These are phyloP conservation scores for Glyphotaelius pellucidus DNA, from an alignment of 2,888 invertebrate genomes.

Conservation along the genomic window DNA sequence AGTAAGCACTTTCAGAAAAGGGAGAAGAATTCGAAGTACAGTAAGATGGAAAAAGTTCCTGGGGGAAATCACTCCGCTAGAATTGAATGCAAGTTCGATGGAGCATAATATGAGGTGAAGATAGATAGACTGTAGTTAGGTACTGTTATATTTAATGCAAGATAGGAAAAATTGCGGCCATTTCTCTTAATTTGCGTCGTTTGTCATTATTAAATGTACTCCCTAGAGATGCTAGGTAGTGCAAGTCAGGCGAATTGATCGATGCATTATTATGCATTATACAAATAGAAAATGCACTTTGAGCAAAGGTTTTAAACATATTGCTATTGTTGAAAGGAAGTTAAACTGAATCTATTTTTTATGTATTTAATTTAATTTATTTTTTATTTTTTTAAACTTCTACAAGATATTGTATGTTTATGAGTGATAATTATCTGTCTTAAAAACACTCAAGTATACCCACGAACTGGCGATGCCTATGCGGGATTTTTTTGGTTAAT, in stretches of 20 bases:
- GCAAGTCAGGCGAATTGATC: neutral
- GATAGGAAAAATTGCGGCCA: neutral
- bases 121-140: neutral
- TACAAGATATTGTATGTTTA: too few species aligned
- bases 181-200: constrained; percentile 8
- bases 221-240: neutral
- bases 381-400: too few species aligned
- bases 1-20: neutral
- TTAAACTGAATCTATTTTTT: too few species aligned
- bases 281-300: neutral
- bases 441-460: too few species aligned
- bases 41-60: neutral
- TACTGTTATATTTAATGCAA: neutral
- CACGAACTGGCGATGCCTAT: too few species aligned
- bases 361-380: too few species aligned
- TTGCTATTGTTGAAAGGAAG: too few species aligned
- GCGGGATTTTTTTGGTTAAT: too few species aligned
- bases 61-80: constrained; percentile 6
- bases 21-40: neutral
- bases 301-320: neutral
- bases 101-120: constrained; percentile 9
- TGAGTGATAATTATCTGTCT: too few species aligned
- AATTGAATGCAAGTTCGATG: constrained; percentile 30
- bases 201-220: neutral
- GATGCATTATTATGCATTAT: neutral